phyloP scores from a whole-genome alignment of 2,888 invertebrate genomes.

The Heliconius sara region DNA sequence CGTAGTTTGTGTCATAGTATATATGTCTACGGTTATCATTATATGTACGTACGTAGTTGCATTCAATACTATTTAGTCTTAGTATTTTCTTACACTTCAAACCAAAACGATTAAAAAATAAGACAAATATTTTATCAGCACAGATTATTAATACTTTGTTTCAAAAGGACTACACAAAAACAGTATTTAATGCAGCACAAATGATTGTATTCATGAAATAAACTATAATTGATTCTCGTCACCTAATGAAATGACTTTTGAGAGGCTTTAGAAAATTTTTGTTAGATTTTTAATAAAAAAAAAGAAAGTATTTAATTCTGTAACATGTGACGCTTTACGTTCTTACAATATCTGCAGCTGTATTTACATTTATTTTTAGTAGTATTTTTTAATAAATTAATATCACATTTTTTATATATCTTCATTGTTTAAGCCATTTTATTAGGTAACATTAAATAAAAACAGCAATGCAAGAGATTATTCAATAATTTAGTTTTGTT shows the following conservation, averaged over 20 bases:
- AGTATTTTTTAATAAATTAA: not conserved
- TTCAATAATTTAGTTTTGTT: not conserved
- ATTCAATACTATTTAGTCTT: slow-evolving; percentile 53
- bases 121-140: slow-evolving; percentile 2
- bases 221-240: slow-evolving; percentile 6
- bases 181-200: slow-evolving; percentile 25
- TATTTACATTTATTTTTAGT: not conserved
- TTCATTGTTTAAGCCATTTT: slow-evolving; percentile 7
- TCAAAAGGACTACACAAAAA: not conserved
- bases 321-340: not conserved
- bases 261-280: slow-evolving; percentile 7
- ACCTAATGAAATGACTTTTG: slow-evolving; percentile 31
- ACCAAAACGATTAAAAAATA: not conserved
- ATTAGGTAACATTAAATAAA: slow-evolving; percentile 20
- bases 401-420: not conserved
- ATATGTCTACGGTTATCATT: slow-evolving; percentile 57
- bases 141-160: not conserved
- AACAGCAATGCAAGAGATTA: not conserved
- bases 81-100: slow-evolving; percentile 33
- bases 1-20: slow-evolving; percentile 64
- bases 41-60: slow-evolving; percentile 63
- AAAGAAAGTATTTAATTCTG: not conserved
- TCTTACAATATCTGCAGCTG: not conserved
- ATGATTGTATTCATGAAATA: not conserved
- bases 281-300: not conserved